Conservation (phyloP, 2,888 invertebrate genomes). For the Eupithecia subumbrata region DNA sequence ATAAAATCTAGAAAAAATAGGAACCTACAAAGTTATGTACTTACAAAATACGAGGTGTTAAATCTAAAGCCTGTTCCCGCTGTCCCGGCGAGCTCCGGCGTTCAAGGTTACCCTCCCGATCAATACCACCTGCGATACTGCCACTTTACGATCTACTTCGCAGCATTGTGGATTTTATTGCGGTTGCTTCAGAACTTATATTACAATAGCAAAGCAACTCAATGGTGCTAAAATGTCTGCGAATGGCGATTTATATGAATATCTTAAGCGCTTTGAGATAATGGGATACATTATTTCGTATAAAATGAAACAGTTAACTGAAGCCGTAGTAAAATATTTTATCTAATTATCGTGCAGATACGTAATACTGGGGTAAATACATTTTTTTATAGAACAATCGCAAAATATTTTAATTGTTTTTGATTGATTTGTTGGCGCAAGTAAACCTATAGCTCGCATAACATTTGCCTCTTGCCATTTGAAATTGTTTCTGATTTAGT, state of each 20-base stretch:
- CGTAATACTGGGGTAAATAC: neutral
- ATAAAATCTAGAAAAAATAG: neutral
- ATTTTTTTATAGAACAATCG: neutral
- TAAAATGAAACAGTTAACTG: neutral
- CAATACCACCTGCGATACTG: slow-evolving; percentile 22
- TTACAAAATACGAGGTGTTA: neutral
- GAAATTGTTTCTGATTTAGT: neutral
- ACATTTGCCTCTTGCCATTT: neutral
- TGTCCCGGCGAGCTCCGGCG: slow-evolving; percentile 9
- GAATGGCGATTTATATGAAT: neutral
- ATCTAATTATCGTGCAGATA: neutral
- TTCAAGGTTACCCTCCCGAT: slow-evolving; percentile 26
- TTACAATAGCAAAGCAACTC: neutral
- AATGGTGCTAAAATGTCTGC: neutral
- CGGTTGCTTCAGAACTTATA: neutral
- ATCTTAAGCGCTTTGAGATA: neutral
- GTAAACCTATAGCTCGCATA: neutral
- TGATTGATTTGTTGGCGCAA: neutral
- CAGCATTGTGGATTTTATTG: slow-evolving; percentile 1
- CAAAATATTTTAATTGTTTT: neutral
- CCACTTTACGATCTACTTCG: neutral
- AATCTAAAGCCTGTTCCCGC: neutral
- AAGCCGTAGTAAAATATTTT: neutral
- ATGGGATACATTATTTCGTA: neutral
- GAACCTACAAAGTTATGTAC: neutral